A percentile compares a stretch with the other conserved stretches of the same genome.
phyloP scores from a whole-genome alignment of 2,113 vertebrate genomes.

The Leiothrix lutea region DNA sequence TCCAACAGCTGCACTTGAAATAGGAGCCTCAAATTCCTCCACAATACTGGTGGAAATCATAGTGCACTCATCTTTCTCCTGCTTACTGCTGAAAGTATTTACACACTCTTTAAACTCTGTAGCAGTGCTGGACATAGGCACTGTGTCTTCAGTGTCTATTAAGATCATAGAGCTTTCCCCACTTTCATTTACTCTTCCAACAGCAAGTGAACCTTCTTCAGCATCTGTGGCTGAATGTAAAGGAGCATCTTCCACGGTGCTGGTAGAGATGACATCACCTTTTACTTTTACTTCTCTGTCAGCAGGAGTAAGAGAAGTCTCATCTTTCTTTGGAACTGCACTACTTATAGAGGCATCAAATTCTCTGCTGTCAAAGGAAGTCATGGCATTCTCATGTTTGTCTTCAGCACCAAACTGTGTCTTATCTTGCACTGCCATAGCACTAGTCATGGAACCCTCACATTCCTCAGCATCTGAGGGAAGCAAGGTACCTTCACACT shows the following conservation, averaged over 20 bases:
- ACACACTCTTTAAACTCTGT: conserved; percentile 39
- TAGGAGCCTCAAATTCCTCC: conserved; percentile 73
- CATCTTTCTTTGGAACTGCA: not conserved
- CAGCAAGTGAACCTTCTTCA: not conserved
- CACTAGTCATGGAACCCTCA: conserved; percentile 65
- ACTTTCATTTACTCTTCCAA: not conserved
- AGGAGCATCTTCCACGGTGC: conserved; percentile 20
- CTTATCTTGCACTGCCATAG: conserved; percentile 27
- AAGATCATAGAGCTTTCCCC: not conserved
- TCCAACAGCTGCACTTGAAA: conserved; percentile 58
- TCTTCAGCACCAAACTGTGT: not conserved
- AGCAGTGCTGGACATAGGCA: conserved; percentile 76
- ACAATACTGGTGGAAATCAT: conserved; percentile 76
- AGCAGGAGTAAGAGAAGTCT: not conserved
- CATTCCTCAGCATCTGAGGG: conserved; percentile 33
- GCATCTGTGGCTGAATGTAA: not conserved
- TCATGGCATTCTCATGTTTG: not conserved
- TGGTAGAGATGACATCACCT: conserved; percentile 70
- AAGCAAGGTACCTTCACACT: not conserved
- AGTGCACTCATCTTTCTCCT: conserved; percentile 75
- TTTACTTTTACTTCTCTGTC: conserved; percentile 8
- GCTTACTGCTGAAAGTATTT: not conserved
- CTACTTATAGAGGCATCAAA: conserved; percentile 27
- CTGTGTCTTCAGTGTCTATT: conserved; percentile 26
- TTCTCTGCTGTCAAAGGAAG: not conserved